Percentiles rank a stretch among this genome's conserved stretches.
These are phyloP conservation scores for Tortricodes alternella DNA, from an alignment of 2,888 invertebrate genomes.

Conservation along the genomic window DNA sequence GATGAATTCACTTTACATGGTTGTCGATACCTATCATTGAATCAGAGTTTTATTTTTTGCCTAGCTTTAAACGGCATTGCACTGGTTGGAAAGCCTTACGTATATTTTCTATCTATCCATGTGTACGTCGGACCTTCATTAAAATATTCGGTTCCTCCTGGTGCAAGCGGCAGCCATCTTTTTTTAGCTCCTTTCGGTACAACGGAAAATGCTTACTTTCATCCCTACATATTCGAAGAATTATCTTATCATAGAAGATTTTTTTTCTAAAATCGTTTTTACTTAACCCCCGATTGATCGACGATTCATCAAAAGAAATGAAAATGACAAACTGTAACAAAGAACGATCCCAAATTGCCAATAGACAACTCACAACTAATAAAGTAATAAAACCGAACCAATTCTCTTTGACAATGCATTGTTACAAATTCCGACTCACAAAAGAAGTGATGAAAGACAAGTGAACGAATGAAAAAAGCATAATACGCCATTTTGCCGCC, in stretches of 20 bases:
- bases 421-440: slow-evolving; percentile 67
- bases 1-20: no score
- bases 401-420: slow-evolving; percentile 68
- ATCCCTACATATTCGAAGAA: background rate
- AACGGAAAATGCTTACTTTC: background rate
- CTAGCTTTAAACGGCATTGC: background rate
- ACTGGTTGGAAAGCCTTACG: background rate
- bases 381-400: slow-evolving; percentile 67
- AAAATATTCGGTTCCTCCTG: slow-evolving; percentile 38
- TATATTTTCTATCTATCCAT: background rate
- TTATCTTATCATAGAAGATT: slow-evolving; percentile 8
- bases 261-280: slow-evolving; percentile 14
- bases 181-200: slow-evolving; percentile 28
- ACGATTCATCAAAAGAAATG: slow-evolving; percentile 32
- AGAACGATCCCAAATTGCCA: slow-evolving; percentile 41
- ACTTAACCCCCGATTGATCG: slow-evolving; percentile 29
- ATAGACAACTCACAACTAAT: slow-evolving; percentile 44
- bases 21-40: no score
- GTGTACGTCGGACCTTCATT: slow-evolving; percentile 37
- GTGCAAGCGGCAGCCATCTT: slow-evolving; percentile 33
- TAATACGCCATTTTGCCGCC: slow-evolving; percentile 78
- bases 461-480: slow-evolving; percentile 74
- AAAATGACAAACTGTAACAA: slow-evolving; percentile 32
- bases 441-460: slow-evolving; percentile 80
- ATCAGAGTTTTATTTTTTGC: no score